Evolutionary conservation across 2,797 vertebrate genomes (phyloP), one percentile per base, ranked within the genome.

Genomic region (Protonibea diacanthus): DNA sequence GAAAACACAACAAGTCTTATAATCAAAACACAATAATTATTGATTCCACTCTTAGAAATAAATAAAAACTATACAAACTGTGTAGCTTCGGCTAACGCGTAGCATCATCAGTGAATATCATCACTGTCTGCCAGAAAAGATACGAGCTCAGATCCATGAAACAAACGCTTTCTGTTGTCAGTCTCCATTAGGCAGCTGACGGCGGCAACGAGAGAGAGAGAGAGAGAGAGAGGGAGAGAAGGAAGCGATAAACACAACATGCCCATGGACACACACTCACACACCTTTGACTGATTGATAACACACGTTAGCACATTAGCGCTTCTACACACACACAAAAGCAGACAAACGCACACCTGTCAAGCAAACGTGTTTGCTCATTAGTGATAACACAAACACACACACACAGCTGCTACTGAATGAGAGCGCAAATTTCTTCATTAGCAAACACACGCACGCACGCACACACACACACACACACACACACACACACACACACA

Each of bases 321-420:
- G 45, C 38, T 14, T 63, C 21, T 3, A 52, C 44, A 56, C 69
- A 47, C 14, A 53, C 1, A 45, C 57, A 75, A 67, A 55, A 4
- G 8, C 40, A 61, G 27, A 52, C 64, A 73, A 48, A 71, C 10
- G 23, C 81, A 79, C 88, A 81, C 69, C 75, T 72, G 73, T 76
- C 58, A 75, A 76, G 74, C 21, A 65, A 65, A 83, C 3, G 33
- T 73, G 53, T 60, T 76, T 5, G 3, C 70, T 79, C 48, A 42
- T 85, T 79, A 84, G 76, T 6, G 71, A 69, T 20, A 40, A 85
- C 76, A 82, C 77, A 80, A 13, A 81, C 51, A 77, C 61, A 80
- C 49, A 71, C 70, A 66, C 57, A 76, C 61, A 62, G 69, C 75
- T 80, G 71, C 60, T 59, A 42, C 52, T 63, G 71, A 84, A 45